These are phyloP conservation scores for Idris sp. DNA, from an alignment of 1,140 invertebrate species.

Conservation along the genomic window DNA sequence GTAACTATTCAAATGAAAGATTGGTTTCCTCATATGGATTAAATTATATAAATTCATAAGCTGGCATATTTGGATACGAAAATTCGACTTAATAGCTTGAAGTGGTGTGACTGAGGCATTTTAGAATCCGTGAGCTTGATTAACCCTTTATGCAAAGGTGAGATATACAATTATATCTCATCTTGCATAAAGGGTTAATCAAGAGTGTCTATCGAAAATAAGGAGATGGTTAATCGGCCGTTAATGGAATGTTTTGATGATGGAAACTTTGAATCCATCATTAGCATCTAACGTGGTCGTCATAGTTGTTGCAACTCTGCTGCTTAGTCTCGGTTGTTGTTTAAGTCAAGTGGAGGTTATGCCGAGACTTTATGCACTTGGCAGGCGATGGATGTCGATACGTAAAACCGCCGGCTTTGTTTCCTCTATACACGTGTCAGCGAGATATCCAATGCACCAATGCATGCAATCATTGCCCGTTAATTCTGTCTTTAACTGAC, in stretches of 20 bases:
- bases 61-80: constrained; percentile 24
- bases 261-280: constrained; percentile 53
- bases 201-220: constrained; percentile 7
- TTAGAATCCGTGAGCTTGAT: constrained; percentile 55
- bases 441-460: constrained; percentile 60
- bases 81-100: constrained; percentile 5
- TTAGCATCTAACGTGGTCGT: constrained; percentile 39
- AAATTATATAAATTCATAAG: constrained; percentile 11
- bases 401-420: constrained; percentile 61
- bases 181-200: constrained; percentile 35
- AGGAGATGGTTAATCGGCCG: constrained; percentile 10
- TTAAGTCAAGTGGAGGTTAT: constrained; percentile 41
- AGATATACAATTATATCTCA: constrained; percentile 63
- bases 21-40: constrained; percentile 26
- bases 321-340: constrained; percentile 42
- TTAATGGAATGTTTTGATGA: constrained; percentile 54
- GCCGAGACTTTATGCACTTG: constrained; percentile 59
- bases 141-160: constrained; percentile 62
- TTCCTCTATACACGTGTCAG: constrained; percentile 59
- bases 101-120: constrained; percentile 37
- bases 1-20: constrained; percentile 48
- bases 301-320: neutral
- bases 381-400: constrained; percentile 64
- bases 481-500: constrained; percentile 62
- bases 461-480: constrained; percentile 59